Percentiles rank a stretch among this genome's conserved stretches.
These are phyloP conservation scores for Luidia sarsii DNA, from an alignment of 53 echinoderm and acorn worm species.

Conservation along the genomic window DNA sequence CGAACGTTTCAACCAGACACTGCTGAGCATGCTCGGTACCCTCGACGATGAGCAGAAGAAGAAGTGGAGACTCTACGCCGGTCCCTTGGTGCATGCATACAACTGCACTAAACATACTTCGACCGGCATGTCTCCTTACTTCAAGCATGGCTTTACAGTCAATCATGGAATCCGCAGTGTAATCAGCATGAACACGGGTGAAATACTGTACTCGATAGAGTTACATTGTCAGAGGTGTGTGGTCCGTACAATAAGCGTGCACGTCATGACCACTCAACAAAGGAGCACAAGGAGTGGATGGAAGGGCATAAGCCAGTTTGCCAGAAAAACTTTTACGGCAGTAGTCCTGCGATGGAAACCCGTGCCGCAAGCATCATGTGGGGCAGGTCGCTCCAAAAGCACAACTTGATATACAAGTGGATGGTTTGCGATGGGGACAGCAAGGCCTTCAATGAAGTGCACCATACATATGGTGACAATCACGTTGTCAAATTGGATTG, in stretches of 20 bases:
- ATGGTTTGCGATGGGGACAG: constrained; percentile 63
- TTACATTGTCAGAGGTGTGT: too few species aligned
- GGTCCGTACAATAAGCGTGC: too few species aligned
- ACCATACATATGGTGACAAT: constrained; percentile 51
- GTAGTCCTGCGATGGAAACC: too few species aligned
- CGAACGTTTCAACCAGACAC: constrained; percentile 49
- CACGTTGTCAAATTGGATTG: constrained; percentile 54
- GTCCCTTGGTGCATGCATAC: constrained; percentile 62
- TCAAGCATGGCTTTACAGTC: too few species aligned
- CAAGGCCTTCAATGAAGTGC: constrained; percentile 23
- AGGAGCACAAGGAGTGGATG: too few species aligned
- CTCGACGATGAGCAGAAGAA: constrained; percentile 26
- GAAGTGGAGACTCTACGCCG: constrained; percentile 38
- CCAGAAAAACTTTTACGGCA: too few species aligned
- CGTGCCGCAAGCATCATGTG: constrained; percentile 37
- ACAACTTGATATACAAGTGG: constrained; percentile 39
- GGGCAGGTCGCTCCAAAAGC: constrained; percentile 30
- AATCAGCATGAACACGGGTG: too few species aligned
- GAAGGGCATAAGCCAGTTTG: too few species aligned
- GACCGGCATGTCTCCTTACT: constrained; percentile 63
- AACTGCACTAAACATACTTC: constrained; percentile 57
- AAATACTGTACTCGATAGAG: too few species aligned
- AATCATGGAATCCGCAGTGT: too few species aligned
- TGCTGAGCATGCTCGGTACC: constrained; percentile 59
- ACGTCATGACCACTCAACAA: too few species aligned